phyloP scores from a whole-genome alignment of 1,140 invertebrate species.

The Lucilia sericata region DNA sequence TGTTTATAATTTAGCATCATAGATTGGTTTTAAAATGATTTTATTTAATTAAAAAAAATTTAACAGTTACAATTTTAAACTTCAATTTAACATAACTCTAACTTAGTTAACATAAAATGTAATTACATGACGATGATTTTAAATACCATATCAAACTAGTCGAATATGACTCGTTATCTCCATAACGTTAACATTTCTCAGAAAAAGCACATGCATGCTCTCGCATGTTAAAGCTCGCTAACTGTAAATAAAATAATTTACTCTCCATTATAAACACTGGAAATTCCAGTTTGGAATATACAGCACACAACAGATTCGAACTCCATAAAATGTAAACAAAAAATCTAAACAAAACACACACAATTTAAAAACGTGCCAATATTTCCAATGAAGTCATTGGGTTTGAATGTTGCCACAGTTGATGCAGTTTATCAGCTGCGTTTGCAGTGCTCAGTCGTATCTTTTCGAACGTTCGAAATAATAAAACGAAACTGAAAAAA shows the following conservation, averaged over 20 bases:
- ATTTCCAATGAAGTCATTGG: slow-evolving; percentile 41
- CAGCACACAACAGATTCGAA: not conserved
- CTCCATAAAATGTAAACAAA: slow-evolving; percentile 30
- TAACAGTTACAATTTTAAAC: too few relatives aligned
- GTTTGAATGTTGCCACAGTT: slow-evolving; percentile 40
- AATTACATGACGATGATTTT: too few relatives aligned
- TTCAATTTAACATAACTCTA: too few relatives aligned
- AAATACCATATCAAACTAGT: not conserved
- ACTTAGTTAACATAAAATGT: too few relatives aligned
- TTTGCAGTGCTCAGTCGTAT: slow-evolving; percentile 40
- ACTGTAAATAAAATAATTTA: not conserved
- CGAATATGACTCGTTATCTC: not conserved
- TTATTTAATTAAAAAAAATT: too few relatives aligned
- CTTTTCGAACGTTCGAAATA: slow-evolving; percentile 21
- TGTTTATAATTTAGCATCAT: too few relatives aligned
- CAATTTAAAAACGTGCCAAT: slow-evolving; percentile 14
- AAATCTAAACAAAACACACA: slow-evolving; percentile 13
- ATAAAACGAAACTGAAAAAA: not conserved
- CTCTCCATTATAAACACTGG: not conserved
- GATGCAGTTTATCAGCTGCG: slow-evolving; percentile 40
- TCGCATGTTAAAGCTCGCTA: not conserved
- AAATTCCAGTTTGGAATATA: not conserved
- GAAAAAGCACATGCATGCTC: not conserved
- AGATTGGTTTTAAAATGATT: too few relatives aligned
- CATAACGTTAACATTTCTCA: not conserved